phyloP scores from a whole-genome alignment of 2,113 vertebrate genomes.

The Solenodon paradoxus region DNA sequence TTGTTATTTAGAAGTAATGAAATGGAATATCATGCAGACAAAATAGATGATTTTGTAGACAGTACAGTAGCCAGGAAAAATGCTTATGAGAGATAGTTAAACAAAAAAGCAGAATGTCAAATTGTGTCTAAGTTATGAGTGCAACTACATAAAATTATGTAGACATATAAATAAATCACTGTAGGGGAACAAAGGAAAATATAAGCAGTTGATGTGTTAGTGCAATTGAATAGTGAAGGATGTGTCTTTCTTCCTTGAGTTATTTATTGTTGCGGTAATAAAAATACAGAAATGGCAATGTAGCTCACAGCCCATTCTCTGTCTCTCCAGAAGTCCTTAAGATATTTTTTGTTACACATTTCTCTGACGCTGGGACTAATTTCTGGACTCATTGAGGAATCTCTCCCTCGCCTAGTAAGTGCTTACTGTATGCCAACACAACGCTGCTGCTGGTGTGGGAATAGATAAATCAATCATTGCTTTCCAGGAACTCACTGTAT shows the following conservation, averaged over 20 bases:
- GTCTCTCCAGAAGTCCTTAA: not conserved
- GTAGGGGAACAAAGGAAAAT: not conserved
- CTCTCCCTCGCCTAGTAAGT: not conserved
- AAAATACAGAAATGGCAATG: not conserved
- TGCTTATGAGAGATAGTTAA: not conserved
- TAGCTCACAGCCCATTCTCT: not conserved
- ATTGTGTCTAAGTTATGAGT: not conserved
- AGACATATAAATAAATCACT: not conserved
- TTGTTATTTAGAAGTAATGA: not conserved
- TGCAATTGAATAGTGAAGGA: not conserved
- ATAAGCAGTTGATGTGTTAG: not conserved
- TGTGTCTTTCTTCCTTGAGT: constrained; percentile 33
- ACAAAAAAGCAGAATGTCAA: not conserved
- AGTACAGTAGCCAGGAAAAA: not conserved
- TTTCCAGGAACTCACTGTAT: not conserved
- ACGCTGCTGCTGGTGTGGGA: not conserved
- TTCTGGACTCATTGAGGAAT: not conserved
- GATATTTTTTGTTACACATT: not conserved
- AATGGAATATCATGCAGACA: constrained; percentile 27
- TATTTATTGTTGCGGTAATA: not conserved
- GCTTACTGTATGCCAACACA: not conserved
- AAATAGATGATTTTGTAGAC: not conserved
- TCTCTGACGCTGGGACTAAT: not conserved
- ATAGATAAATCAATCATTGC: not conserved
- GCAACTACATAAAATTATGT: constrained; percentile 14